Conservation (phyloP, 2,113 vertebrate species). For the Heterotis niloticus region DNA sequence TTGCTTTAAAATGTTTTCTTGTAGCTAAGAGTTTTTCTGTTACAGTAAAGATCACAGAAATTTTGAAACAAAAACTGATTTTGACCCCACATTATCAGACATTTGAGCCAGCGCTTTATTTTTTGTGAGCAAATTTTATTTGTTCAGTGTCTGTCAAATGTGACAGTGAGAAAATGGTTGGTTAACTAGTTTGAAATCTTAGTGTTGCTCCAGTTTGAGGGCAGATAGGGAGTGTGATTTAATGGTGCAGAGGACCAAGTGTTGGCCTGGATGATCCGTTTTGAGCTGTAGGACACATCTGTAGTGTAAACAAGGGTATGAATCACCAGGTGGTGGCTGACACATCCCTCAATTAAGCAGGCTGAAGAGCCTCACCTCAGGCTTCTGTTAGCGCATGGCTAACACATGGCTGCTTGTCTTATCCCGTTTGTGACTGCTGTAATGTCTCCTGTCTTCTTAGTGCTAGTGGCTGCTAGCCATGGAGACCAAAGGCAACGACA, state of each 20-base stretch:
- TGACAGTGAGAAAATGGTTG: no score
- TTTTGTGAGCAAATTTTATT: no score
- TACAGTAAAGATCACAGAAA: no score
- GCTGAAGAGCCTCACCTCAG: not conserved
- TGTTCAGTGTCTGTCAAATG: no score
- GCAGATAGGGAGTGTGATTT: not conserved
- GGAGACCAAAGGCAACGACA: constrained; percentile 77
- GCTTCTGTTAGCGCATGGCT: not conserved
- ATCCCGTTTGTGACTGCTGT: not conserved
- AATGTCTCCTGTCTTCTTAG: not conserved
- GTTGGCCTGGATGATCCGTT: not conserved
- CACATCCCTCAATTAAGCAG: not conserved
- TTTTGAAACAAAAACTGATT: no score
- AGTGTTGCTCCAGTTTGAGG: no score
- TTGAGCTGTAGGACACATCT: not conserved
- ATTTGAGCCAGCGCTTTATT: no score
- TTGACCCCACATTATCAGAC: no score
- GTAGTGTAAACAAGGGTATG: not conserved
- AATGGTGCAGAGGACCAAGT: not conserved
- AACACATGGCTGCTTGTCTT: not conserved
- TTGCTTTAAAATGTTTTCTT: no score
- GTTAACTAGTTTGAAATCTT: not conserved
- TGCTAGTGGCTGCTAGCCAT: constrained; percentile 51
- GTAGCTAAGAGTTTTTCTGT: no score
- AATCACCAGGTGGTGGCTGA: not conserved